These are phyloP conservation scores for Amazona finschi DNA, from an alignment of 2,797 vertebrate species.

Conservation along the genomic window DNA sequence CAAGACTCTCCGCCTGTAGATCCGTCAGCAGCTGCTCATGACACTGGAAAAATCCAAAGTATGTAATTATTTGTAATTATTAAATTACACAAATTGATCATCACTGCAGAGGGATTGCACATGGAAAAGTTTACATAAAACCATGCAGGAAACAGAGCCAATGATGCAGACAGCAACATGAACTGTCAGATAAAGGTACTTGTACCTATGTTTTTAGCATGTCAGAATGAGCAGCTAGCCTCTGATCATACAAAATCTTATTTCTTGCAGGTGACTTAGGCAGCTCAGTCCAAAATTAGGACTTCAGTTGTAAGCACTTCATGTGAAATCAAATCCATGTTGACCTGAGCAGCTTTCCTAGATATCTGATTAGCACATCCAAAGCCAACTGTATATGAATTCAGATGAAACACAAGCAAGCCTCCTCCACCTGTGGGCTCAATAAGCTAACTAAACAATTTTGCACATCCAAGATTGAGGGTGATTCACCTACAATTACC, in stretches of 20 bases:
- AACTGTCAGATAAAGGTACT: not conserved
- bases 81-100: constrained; percentile 13
- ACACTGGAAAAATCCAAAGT: not conserved
- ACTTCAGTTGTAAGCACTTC: not conserved
- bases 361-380: not conserved
- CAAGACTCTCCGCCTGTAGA: not conserved
- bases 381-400: not conserved
- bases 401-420: not conserved
- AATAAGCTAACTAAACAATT: not conserved
- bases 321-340: not conserved
- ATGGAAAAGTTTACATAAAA: not conserved
- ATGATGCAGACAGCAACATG: not conserved
- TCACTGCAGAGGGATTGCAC: not conserved
- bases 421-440: not conserved
- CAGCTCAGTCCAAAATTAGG: not conserved
- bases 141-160: not conserved
- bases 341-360: not conserved
- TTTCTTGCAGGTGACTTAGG: not conserved
- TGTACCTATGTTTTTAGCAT: not conserved
- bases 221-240: not conserved
- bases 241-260: not conserved
- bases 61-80: constrained; percentile 2
- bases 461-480: not conserved
- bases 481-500: not conserved
- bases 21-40: not conserved